These are phyloP conservation scores for Coelinius sp. DNA, from an alignment of 2,888 invertebrate species.

Conservation along the genomic window DNA sequence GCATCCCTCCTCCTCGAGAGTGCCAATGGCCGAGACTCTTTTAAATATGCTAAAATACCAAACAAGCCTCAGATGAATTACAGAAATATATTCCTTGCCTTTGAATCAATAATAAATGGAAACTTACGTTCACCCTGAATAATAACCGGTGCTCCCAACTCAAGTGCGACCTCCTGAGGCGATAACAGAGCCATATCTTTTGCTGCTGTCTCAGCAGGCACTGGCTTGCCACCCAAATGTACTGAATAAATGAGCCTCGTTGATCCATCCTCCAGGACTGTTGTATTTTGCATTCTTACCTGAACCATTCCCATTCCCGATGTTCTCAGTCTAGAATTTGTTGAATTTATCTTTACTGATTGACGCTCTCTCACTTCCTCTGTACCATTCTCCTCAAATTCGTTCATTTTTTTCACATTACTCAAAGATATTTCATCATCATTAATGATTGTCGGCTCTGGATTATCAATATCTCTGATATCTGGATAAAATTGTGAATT, in stretches of 20 bases:
- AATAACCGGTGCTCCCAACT: slow-evolving; percentile 82
- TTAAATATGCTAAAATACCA: slow-evolving; percentile 76
- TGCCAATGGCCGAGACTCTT: slow-evolving; percentile 77
- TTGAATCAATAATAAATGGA: slow-evolving; percentile 17
- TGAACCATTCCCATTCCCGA: slow-evolving; percentile 59
- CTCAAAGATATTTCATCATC: neutral
- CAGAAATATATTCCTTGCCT: neutral
- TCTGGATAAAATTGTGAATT: neutral
- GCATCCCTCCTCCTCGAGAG: slow-evolving; percentile 73
- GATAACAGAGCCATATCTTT: slow-evolving; percentile 87
- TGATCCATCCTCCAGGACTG: slow-evolving; percentile 56
- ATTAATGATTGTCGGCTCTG: neutral
- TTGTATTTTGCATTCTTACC: slow-evolving; percentile 67
- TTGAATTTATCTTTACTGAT: slow-evolving; percentile 36
- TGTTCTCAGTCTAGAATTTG: slow-evolving; percentile 44
- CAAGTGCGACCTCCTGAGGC: slow-evolving; percentile 81
- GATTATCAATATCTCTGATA: neutral
- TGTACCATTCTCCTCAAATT: neutral
- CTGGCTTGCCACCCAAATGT: slow-evolving; percentile 83
- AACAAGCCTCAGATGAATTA: neutral
- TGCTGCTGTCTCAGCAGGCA: slow-evolving; percentile 85
- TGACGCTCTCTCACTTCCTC: neutral
- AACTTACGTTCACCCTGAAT: slow-evolving; percentile 89
- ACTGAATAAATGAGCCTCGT: slow-evolving; percentile 82
- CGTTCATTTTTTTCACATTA: neutral